phyloP scores from a whole-genome alignment of 2,888 invertebrate species.

The Epistrophe grossulariae region DNA sequence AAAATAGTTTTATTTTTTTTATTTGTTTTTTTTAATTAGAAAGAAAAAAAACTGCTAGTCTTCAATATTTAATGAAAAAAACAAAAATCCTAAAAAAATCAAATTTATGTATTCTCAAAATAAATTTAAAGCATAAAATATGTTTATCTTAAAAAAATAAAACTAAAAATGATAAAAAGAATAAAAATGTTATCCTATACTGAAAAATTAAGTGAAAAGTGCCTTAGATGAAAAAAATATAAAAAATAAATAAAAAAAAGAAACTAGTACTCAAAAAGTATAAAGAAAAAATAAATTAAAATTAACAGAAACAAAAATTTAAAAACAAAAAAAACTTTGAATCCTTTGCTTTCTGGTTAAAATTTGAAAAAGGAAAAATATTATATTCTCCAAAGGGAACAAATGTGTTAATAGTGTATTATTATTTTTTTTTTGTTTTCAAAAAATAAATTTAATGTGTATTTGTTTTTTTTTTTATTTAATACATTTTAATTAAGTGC shows the following conservation, averaged over 20 bases:
- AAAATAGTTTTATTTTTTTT: constrained; percentile 27
- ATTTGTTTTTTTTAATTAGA: constrained; percentile 12
- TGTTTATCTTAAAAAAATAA: constrained; percentile 43
- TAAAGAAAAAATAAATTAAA: constrained; percentile 25
- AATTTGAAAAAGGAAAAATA: constrained; percentile 17
- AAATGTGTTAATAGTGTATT: constrained; percentile 43
- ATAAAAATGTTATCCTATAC: constrained; percentile 66
- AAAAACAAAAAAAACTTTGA: constrained; percentile 26
- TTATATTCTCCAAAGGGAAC: constrained; percentile 35
- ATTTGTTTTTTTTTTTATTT: constrained; percentile 24
- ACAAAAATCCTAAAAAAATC: constrained; percentile 22
- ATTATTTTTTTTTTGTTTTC: constrained; percentile 25
- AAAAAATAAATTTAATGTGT: constrained; percentile 20
- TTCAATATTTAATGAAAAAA: constrained; percentile 23
- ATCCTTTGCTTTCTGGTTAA: constrained; percentile 56
- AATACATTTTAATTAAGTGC: constrained; percentile 26
- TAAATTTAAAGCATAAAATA: constrained; percentile 57
- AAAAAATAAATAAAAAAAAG: constrained; percentile 31
- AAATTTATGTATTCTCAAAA: constrained; percentile 44
- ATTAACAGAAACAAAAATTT: constrained; percentile 43
- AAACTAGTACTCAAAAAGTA: constrained; percentile 28
- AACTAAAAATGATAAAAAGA: constrained; percentile 20
- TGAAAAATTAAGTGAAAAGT: constrained; percentile 74
- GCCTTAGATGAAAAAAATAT: constrained; percentile 72
- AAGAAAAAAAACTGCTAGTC: constrained; percentile 55